Conservation (phyloP, 1,140 invertebrate species). For the Apocrypta bakeri region DNA sequence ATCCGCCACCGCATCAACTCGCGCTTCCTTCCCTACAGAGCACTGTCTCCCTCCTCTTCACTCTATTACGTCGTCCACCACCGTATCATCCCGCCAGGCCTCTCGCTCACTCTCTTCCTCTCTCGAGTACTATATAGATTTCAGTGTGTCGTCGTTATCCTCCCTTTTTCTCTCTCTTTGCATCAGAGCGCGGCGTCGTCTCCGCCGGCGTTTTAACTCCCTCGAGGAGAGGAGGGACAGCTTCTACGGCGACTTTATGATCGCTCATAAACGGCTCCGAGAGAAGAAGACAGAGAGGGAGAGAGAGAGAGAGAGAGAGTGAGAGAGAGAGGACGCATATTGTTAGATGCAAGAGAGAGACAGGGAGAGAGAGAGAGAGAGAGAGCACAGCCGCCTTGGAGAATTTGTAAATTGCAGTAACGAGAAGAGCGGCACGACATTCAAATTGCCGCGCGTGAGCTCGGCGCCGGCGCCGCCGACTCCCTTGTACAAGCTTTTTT, state of each 20-base stretch:
- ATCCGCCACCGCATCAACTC: conserved; percentile 67
- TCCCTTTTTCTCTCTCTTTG: conserved; percentile 16
- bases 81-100: conserved; percentile 47
- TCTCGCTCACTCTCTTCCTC: conserved; percentile 32
- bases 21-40: not conserved
- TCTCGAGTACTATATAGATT: conserved; percentile 9
- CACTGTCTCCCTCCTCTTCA: conserved; percentile 24
- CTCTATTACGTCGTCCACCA: conserved; percentile 1
- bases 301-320: no score
- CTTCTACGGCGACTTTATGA: conserved; percentile 47
- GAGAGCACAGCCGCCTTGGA: conserved; percentile 32
- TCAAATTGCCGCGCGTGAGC: conserved; percentile 44
- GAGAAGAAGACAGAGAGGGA: no score
- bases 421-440: conserved; percentile 54
- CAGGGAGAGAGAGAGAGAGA: not conserved
- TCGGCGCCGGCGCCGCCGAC: conserved; percentile 25
- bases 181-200: not conserved
- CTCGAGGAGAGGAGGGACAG: conserved; percentile 1
- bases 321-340: not conserved
- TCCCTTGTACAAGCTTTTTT: not conserved
- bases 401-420: conserved; percentile 70
- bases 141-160: conserved; percentile 30
- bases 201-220: conserved; percentile 1
- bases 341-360: conserved; percentile 31
- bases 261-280: conserved; percentile 43